phyloP scores from a whole-genome alignment of 2,888 invertebrate genomes.

The Abrostola triplasia region DNA sequence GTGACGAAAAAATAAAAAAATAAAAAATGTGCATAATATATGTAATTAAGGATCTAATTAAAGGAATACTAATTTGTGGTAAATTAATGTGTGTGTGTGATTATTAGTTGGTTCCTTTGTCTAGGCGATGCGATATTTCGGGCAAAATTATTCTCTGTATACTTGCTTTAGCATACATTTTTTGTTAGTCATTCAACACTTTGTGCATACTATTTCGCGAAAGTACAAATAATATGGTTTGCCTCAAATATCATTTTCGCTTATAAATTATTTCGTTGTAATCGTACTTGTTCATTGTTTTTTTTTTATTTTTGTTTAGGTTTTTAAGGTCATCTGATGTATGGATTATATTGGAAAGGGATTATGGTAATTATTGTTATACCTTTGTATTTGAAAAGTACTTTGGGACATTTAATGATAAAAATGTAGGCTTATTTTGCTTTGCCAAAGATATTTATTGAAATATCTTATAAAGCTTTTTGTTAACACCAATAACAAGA shows the following conservation, averaged over 20 bases:
- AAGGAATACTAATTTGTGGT: constrained; percentile 52
- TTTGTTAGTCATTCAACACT: constrained; percentile 15
- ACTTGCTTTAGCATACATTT: constrained; percentile 13
- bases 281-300: constrained; percentile 64
- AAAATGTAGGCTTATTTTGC: constrained; percentile 30
- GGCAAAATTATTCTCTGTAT: constrained; percentile 42
- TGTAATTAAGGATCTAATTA: constrained; percentile 62
- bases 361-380: constrained; percentile 54
- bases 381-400: constrained; percentile 31
- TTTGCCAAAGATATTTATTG: constrained; percentile 37
- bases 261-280: constrained; percentile 62
- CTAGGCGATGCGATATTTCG: constrained; percentile 55
- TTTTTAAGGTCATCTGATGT: constrained; percentile 54
- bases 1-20: constrained; percentile 56
- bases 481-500: constrained; percentile 13
- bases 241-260: constrained; percentile 58
- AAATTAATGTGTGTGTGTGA: constrained; percentile 56
- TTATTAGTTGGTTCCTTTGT: constrained; percentile 54
- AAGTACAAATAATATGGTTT: constrained; percentile 52
- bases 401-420: constrained; percentile 32
- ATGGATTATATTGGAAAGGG: constrained; percentile 54
- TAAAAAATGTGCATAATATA: constrained; percentile 76
- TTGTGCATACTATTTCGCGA: constrained; percentile 26
- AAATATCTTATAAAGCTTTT: constrained; percentile 18
- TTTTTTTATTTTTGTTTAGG: constrained; percentile 49